Percentiles rank a stretch among this genome's conserved stretches.
Evolutionary conservation across 2,797 vertebrate genomes (phyloP).

Genomic region (Channa striata): DNA sequence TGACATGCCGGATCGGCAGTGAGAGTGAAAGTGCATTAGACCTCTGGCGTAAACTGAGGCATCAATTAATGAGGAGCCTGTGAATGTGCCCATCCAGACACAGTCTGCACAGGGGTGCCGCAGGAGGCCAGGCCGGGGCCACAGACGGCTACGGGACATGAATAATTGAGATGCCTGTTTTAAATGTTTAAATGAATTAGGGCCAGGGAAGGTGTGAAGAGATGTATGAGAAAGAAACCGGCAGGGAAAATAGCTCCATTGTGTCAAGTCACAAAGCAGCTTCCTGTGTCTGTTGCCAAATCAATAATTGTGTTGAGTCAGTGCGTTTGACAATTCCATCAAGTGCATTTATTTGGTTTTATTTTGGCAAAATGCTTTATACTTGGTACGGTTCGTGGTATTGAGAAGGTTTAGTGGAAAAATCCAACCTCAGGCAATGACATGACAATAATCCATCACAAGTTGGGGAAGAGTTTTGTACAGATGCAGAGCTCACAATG

Average conservation of each 20-base stretch:
- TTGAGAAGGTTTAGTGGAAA: not conserved
- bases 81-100: constrained; percentile 77
- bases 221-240: constrained; percentile 43
- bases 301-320: constrained; percentile 10
- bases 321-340: not conserved
- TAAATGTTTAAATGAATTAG: constrained; percentile 80
- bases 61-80: constrained; percentile 82
- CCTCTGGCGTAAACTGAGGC: constrained; percentile 68
- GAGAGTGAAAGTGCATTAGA: constrained; percentile 78
- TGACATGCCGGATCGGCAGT: constrained; percentile 41
- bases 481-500: not conserved
- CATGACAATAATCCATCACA: not conserved
- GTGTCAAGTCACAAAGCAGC: constrained; percentile 44
- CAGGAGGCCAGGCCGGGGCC: constrained; percentile 57
- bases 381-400: not conserved
- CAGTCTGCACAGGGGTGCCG: constrained; percentile 64
- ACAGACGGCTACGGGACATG: constrained; percentile 66
- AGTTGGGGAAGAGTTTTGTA: not conserved
- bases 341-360: not conserved
- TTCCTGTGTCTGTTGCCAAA: constrained; percentile 12
- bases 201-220: constrained; percentile 64
- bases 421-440: not conserved
- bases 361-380: not conserved
- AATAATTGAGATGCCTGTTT: constrained; percentile 79
- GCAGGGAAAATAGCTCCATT: constrained; percentile 52